These are phyloP conservation scores for Dendroctonus valens DNA, from an alignment of 1,140 invertebrate species.

Conservation along the genomic window DNA sequence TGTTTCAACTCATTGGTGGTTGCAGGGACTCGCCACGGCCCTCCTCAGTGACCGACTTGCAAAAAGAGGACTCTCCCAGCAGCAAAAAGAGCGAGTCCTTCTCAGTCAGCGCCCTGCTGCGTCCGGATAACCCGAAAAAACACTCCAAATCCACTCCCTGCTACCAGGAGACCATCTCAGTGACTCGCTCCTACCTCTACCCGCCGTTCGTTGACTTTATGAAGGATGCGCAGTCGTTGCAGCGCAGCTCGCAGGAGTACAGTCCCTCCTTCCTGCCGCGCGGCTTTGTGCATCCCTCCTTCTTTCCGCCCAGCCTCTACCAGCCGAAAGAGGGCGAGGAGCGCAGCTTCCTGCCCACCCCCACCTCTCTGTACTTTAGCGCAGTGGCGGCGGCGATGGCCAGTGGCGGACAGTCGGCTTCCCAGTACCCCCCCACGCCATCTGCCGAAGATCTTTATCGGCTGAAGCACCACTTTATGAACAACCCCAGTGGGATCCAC, in stretches of 20 bases:
- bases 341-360: slow-evolving; percentile 53
- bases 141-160: slow-evolving; percentile 54
- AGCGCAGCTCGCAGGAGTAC: slow-evolving; percentile 47
- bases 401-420: slow-evolving; percentile 42
- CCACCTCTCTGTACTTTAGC: slow-evolving; percentile 63
- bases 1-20: too few species aligned
- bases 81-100: slow-evolving; percentile 74
- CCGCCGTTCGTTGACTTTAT: slow-evolving; percentile 59
- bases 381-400: slow-evolving; percentile 58
- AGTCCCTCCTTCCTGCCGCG: slow-evolving; percentile 47
- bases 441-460: slow-evolving; percentile 54
- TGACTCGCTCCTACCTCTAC: slow-evolving; percentile 62
- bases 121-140: slow-evolving; percentile 70
- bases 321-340: slow-evolving; percentile 52
- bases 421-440: slow-evolving; percentile 40
- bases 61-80: slow-evolving; percentile 47
- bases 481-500: slow-evolving; percentile 51
- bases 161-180: slow-evolving; percentile 56
- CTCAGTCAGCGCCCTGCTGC: slow-evolving; percentile 72
- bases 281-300: slow-evolving; percentile 49
- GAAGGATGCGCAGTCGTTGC: slow-evolving; percentile 52
- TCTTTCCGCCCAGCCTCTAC: slow-evolving; percentile 49
- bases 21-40: slow-evolving; percentile 45
- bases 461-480: slow-evolving; percentile 54
- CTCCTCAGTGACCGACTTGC: slow-evolving; percentile 53